Percentiles rank a stretch among this genome's conserved stretches.
Conservation (phyloP, 2,113 vertebrate genomes). For the Albula goreensis region DNA sequence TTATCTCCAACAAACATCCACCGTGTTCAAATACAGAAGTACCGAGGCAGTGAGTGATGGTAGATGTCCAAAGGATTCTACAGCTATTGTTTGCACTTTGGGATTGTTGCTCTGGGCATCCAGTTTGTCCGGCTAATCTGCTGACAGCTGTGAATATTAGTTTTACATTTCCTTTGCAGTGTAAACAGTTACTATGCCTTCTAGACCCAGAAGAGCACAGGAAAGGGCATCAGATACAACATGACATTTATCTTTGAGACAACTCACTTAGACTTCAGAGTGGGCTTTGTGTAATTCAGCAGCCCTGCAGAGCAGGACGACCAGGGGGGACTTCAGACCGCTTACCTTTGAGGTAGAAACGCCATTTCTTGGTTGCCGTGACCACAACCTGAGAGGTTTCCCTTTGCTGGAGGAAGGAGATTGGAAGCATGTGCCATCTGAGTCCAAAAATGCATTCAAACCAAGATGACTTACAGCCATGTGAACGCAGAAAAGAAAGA, state of each 20-base stretch:
- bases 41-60: no score
- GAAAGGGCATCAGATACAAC: conserved; percentile 9
- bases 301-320: background rate
- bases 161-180: background rate
- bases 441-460: background rate
- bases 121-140: background rate
- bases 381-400: background rate
- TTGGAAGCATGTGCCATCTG: background rate
- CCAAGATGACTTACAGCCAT: background rate
- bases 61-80: no score
- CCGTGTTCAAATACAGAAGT: no score
- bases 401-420: background rate
- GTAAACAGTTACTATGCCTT: background rate
- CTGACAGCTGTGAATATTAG: background rate
- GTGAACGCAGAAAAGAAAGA: background rate
- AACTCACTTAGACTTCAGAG: conserved; percentile 1
- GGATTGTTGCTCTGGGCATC: background rate
- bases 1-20: no score
- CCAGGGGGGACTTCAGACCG: background rate
- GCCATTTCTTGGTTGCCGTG: background rate
- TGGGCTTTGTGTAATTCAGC: background rate
- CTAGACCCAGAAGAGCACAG: background rate
- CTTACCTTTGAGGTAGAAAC: background rate
- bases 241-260: conserved; percentile 3
- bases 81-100: background rate